Conservation (phyloP, 2,797 vertebrate species). For the Pangasius macronema region DNA sequence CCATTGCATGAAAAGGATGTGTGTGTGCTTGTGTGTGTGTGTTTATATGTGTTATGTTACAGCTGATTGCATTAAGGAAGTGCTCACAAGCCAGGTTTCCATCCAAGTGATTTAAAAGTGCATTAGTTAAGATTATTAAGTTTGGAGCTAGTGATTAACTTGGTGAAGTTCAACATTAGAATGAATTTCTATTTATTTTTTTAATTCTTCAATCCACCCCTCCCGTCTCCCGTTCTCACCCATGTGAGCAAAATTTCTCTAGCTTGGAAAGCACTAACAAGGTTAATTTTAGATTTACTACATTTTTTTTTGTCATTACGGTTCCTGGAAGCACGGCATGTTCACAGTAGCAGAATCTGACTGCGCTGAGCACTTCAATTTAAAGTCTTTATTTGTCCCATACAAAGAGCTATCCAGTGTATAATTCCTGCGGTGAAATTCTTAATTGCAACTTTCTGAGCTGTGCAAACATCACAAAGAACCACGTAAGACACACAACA, state of each 20-base stretch:
- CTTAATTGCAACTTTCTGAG: not conserved
- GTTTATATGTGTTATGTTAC: not conserved
- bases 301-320: not conserved
- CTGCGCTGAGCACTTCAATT: not conserved
- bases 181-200: not conserved
- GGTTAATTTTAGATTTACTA: not conserved
- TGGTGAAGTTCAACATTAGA: not conserved
- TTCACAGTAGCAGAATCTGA: not conserved
- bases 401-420: not conserved
- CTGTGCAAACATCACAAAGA: not conserved
- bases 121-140: not conserved
- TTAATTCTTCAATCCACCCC: not conserved
- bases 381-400: not conserved
- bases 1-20: not conserved
- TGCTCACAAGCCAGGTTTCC: not conserved
- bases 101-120: slow-evolving; percentile 2
- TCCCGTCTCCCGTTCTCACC: not conserved
- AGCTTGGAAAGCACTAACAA: not conserved
- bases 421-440: not conserved
- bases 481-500: not conserved
- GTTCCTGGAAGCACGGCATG: too few relatives aligned
- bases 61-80: slow-evolving; percentile 12
- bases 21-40: not conserved
- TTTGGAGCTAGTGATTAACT: not conserved
- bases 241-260: not conserved